Conservation (phyloP, 2,797 vertebrate genomes). For the Remorina albescens region DNA sequence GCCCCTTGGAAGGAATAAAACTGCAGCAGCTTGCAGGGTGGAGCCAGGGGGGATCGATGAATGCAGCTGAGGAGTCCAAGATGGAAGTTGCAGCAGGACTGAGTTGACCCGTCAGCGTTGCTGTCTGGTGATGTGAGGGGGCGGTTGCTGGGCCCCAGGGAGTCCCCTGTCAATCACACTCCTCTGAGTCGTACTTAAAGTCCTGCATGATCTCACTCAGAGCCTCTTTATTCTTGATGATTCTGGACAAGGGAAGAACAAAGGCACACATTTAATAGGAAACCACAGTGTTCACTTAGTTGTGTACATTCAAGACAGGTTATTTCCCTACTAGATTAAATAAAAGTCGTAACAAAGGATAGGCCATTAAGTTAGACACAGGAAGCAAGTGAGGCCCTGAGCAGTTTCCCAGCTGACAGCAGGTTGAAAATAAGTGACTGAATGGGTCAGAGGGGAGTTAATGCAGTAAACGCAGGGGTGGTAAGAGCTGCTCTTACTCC, state of each 20-base stretch:
- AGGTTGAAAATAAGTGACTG: conserved; percentile 33
- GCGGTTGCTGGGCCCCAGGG: conserved; percentile 26
- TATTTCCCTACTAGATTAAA: neutral
- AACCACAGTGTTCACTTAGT: neutral
- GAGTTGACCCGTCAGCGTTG: conserved; percentile 46
- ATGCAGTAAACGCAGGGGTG: conserved; percentile 22
- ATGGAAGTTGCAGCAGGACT: conserved; percentile 57
- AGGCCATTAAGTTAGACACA: conserved; percentile 2
- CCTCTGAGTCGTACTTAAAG: conserved; percentile 96
- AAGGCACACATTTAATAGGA: neutral
- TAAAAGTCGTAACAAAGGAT: conserved; percentile 8
- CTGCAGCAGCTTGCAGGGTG: conserved; percentile 73
- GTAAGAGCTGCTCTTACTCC: conserved; percentile 82
- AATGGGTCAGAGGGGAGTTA: conserved; percentile 43
- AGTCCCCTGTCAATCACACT: conserved; percentile 82
- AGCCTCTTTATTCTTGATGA: conserved; percentile 95
- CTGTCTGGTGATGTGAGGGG: conserved; percentile 39
- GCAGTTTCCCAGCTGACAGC: conserved; percentile 13
- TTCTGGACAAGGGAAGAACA: conserved; percentile 77
- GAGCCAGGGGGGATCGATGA: conserved; percentile 68
- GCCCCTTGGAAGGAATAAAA: conserved; percentile 53
- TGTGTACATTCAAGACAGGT: neutral
- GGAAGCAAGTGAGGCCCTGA: conserved; percentile 2
- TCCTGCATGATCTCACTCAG: conserved; percentile 97
- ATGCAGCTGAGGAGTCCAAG: conserved; percentile 55